Conservation (phyloP, 2,797 vertebrate species). For the Acanthiza pusilla region DNA sequence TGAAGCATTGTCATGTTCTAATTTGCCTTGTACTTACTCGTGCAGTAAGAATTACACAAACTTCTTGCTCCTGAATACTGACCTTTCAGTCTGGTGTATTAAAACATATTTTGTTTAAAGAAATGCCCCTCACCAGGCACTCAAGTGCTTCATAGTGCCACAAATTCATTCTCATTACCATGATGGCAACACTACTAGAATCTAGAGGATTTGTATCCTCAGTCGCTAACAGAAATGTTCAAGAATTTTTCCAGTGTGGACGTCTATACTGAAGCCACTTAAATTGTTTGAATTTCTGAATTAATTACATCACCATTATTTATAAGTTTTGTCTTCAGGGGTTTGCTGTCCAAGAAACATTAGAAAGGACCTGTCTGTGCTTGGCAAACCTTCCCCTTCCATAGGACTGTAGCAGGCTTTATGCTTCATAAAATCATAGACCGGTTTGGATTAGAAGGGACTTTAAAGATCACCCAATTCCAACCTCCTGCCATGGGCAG, state of each 20-base stretch:
- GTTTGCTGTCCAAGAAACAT: neutral
- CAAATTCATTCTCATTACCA: neutral
- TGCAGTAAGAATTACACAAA: neutral
- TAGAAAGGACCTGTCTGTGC: neutral
- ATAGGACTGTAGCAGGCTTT: neutral
- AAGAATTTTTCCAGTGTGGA: neutral
- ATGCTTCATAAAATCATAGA: neutral
- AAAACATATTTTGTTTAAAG: neutral
- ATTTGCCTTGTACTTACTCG: neutral
- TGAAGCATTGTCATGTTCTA: neutral
- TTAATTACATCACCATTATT: neutral
- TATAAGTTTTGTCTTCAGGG: accelerated
- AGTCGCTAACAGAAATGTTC: neutral
- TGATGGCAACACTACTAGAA: neutral
- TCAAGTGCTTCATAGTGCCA: neutral
- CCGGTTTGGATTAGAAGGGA: neutral
- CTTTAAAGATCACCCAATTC: neutral
- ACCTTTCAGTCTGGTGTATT: neutral
- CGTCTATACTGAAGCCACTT: neutral
- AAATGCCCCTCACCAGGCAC: neutral
- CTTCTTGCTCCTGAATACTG: neutral
- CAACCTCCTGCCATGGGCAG: neutral
- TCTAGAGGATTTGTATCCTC: neutral
- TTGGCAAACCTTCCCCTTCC: neutral
- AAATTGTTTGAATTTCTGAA: neutral